A percentile compares a stretch with the other conserved stretches of the same genome.
Evolutionary conservation across 2,888 invertebrate genomes (phyloP).

Genomic region (Euspilapteryx auroguttella): DNA sequence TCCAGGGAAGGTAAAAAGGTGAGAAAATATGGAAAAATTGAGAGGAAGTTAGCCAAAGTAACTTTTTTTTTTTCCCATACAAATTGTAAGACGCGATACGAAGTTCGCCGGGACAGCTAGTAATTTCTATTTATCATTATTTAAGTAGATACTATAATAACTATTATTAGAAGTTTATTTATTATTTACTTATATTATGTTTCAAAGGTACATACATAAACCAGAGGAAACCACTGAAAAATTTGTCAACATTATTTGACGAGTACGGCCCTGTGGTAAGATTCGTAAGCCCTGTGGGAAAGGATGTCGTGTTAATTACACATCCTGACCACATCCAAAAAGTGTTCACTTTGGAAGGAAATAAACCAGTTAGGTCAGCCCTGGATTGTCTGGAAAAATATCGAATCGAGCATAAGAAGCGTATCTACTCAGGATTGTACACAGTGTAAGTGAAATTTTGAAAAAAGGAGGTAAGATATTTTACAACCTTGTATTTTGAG

Average conservation of each 20-base stretch:
- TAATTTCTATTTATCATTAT: too few species aligned
- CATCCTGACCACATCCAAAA: constrained; percentile 67
- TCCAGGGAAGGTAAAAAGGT: too few species aligned
- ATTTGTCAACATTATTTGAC: constrained; percentile 34
- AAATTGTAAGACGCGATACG: too few species aligned
- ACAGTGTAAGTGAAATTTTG: constrained; percentile 44
- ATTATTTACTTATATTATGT: too few species aligned
- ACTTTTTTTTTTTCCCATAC: too few species aligned
- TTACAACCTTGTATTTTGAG: too few species aligned
- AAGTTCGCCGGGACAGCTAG: too few species aligned
- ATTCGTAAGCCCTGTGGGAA: constrained; percentile 65
- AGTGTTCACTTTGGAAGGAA: constrained; percentile 64
- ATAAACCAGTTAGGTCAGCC: constrained; percentile 61
- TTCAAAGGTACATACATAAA: constrained; percentile 22
- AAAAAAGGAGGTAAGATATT: not conserved
- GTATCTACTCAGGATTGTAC: constrained; percentile 57
- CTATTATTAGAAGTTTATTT: too few species aligned
- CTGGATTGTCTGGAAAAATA: constrained; percentile 68
- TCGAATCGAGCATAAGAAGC: constrained; percentile 56
- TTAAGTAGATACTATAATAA: too few species aligned
- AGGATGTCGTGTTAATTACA: constrained; percentile 65
- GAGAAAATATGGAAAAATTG: too few species aligned
- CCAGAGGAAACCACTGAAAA: constrained; percentile 23
- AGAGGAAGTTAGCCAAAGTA: too few species aligned
- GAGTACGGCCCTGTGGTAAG: constrained; percentile 69